These are phyloP conservation scores for Typhlichthys eigenmanni DNA, from an alignment of 2,797 vertebrate species.

Conservation along the genomic window DNA sequence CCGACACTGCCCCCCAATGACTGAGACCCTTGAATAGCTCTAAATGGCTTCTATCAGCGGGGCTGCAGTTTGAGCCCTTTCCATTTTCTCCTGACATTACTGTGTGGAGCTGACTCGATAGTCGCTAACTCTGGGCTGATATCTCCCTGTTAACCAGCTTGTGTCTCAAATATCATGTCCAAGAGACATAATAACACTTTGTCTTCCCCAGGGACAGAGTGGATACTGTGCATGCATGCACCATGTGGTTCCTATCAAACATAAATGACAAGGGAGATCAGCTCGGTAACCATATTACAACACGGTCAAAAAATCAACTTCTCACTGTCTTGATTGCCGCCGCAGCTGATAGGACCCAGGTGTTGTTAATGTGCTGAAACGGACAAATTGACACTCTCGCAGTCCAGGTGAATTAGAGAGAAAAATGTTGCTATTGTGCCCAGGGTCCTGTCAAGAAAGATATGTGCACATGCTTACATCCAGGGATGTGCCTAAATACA, in stretches of 20 bases:
- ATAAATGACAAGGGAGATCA: conserved; percentile 19
- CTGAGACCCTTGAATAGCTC: conserved; percentile 19
- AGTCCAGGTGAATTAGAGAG: too few relatives aligned
- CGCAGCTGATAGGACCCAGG: too few relatives aligned
- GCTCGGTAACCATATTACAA: conserved; percentile 33
- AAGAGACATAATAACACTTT: conserved; percentile 21
- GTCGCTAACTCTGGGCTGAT: conserved; percentile 1
- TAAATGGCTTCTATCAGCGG: conserved; percentile 28
- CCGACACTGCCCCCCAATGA: background rate
- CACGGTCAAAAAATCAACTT: conserved; percentile 2
- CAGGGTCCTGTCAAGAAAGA: too few relatives aligned
- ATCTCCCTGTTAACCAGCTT: conserved; percentile 1
- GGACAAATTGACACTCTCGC: too few relatives aligned
- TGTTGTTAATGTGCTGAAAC: too few relatives aligned
- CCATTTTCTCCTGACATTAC: conserved; percentile 30
- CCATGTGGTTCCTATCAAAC: conserved; percentile 55
- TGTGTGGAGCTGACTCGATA: conserved; percentile 13
- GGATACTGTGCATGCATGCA: conserved; percentile 16
- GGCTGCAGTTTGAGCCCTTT: conserved; percentile 8
- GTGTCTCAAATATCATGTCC: conserved; percentile 5
- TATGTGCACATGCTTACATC: too few relatives aligned
- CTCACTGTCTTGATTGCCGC: conserved; percentile 30
- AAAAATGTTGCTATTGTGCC: too few relatives aligned
- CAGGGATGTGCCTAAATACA: too few relatives aligned
- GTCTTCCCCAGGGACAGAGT: conserved; percentile 16